Percentiles rank a stretch among this genome's conserved stretches.
These are phyloP conservation scores for Heteropelma amictum DNA, from an alignment of 2,888 invertebrate species.

Conservation along the genomic window DNA sequence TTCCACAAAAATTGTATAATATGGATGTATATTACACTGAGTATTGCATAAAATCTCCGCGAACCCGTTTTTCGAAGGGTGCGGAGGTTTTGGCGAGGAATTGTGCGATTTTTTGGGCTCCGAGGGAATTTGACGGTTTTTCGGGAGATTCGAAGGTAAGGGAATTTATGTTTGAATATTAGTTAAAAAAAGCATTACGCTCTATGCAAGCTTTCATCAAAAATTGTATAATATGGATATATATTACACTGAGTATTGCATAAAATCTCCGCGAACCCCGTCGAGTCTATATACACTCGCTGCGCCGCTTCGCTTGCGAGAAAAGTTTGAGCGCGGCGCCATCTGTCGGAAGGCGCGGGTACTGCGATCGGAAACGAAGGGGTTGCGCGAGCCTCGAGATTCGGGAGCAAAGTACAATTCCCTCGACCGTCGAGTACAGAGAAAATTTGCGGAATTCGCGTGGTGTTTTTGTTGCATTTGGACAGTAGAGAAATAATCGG, in stretches of 20 bases:
- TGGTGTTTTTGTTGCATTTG: too few species aligned
- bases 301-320: background rate
- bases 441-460: too few species aligned
- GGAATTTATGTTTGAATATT: background rate
- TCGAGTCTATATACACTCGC: background rate
- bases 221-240: constrained; percentile 36
- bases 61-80: too few species aligned
- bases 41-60: constrained; percentile 2
- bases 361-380: background rate
- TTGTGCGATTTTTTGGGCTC: too few species aligned
- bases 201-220: background rate
- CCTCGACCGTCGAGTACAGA: too few species aligned
- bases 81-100: too few species aligned
- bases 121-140: too few species aligned
- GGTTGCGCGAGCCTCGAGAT: too few species aligned
- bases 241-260: constrained; percentile 38
- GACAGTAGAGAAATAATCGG: too few species aligned
- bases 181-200: background rate
- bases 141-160: too few species aligned
- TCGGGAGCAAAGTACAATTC: too few species aligned
- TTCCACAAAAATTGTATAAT: constrained; percentile 40
- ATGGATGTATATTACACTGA: constrained; percentile 53
- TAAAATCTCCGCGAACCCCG: background rate
- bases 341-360: background rate
- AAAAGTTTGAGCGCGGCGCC: background rate